Conservation (phyloP, 2,888 invertebrate genomes). For the Ceraclea dissimilis region DNA sequence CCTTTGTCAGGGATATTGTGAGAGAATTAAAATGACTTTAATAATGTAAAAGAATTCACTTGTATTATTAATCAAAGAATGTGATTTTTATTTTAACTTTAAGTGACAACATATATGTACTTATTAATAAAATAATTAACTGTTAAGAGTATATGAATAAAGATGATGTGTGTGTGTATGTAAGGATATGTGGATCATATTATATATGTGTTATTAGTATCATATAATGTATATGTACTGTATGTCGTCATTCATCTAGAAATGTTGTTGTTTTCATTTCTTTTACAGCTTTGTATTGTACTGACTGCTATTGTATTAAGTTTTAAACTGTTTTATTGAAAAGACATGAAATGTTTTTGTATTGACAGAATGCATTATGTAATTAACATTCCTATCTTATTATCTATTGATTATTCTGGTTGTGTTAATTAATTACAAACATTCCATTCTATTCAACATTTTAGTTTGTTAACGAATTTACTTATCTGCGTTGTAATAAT, state of each 20-base stretch:
- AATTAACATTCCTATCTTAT: neutral
- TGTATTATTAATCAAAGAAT: conserved; percentile 6
- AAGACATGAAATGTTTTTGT: neutral
- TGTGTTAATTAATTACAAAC: too few relatives aligned
- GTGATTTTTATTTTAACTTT: conserved; percentile 11
- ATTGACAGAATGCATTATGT: neutral
- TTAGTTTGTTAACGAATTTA: too few relatives aligned
- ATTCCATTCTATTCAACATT: too few relatives aligned
- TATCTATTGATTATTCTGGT: too few relatives aligned
- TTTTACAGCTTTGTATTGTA: neutral
- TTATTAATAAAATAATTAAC: conserved; percentile 1
- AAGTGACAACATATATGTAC: neutral
- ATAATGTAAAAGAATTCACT: too few relatives aligned
- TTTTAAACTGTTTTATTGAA: neutral
- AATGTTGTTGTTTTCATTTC: too few relatives aligned
- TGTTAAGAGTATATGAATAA: conserved; percentile 8
- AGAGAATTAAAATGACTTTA: too few relatives aligned
- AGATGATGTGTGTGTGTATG: conserved; percentile 14
- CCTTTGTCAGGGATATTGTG: too few relatives aligned
- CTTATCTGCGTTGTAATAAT: too few relatives aligned
- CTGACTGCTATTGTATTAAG: neutral
- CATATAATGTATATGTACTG: too few relatives aligned
- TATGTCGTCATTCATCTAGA: neutral
- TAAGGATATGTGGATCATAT: too few relatives aligned
- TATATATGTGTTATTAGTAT: too few relatives aligned